These are phyloP conservation scores for Philotrypesis tridentata DNA, from an alignment of 1,140 invertebrate species.

Conservation along the genomic window DNA sequence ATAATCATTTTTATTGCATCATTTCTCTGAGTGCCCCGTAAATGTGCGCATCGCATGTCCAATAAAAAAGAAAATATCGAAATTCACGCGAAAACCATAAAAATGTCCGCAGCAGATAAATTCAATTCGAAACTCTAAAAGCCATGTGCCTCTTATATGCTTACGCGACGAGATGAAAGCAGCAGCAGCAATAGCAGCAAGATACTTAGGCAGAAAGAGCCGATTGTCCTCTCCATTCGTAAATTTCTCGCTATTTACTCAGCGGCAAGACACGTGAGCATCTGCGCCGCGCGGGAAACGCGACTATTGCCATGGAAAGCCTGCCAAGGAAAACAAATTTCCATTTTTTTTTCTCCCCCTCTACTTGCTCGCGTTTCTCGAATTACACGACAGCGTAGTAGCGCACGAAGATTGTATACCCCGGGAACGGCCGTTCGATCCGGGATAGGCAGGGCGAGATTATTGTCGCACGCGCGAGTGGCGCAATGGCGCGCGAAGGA, in stretches of 20 bases:
- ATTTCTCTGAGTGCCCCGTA: no score
- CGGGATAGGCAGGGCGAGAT: neutral
- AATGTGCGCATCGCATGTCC: no score
- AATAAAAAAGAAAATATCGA: no score
- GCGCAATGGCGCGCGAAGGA: slow-evolving; percentile 5
- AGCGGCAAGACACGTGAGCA: neutral
- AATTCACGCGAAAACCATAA: neutral
- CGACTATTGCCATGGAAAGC: neutral
- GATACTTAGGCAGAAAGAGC: neutral
- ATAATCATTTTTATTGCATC: no score
- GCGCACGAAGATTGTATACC: no score
- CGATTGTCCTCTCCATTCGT: neutral
- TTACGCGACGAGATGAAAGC: neutral
- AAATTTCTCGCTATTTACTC: neutral
- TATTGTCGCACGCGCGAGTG: neutral
- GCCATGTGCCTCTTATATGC: neutral
- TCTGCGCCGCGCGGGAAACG: neutral
- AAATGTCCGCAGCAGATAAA: neutral
- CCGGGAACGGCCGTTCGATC: neutral
- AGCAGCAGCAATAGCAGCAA: no score
- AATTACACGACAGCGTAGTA: neutral
- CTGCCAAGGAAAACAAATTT: neutral
- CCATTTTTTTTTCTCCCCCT: no score
- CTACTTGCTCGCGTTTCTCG: neutral
- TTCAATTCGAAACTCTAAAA: neutral